Evolutionary conservation across 2,888 invertebrate genomes (phyloP).

Genomic region (Scrobipalpa costella): DNA sequence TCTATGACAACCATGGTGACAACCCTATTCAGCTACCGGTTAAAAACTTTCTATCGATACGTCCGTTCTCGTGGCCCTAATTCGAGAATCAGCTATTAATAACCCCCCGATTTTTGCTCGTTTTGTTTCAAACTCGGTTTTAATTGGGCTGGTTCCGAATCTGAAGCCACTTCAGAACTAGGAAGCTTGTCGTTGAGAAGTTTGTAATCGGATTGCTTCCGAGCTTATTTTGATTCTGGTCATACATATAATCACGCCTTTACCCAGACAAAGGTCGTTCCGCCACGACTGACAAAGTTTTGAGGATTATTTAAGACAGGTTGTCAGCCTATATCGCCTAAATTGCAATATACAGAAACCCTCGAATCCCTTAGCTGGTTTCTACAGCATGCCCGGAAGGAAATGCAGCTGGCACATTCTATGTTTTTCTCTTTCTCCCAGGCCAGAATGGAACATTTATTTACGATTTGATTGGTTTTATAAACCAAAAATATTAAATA

Average conservation of each 20-base stretch:
- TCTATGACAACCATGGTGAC: background rate
- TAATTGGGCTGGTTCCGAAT: slow-evolving; percentile 43
- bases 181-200: background rate
- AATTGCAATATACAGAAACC: too few species aligned
- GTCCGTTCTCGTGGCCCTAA: slow-evolving; percentile 22
- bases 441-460: too few species aligned
- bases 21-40: slow-evolving; percentile 9
- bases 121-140: slow-evolving; percentile 42
- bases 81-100: slow-evolving; percentile 37
- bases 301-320: too few species aligned
- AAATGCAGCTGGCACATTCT: background rate
- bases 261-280: too few species aligned
- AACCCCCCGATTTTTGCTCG: slow-evolving; percentile 37
- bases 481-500: too few species aligned
- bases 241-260: too few species aligned
- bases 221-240: background rate
- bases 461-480: too few species aligned
- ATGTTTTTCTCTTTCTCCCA: background rate
- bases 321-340: too few species aligned
- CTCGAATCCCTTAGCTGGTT: too few species aligned
- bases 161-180: slow-evolving; percentile 4
- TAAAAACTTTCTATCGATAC: slow-evolving; percentile 28
- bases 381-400: too few species aligned
- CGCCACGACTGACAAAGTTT: too few species aligned
- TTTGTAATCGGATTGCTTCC: background rate